Base-by-base conservation (phyloP, 2,888 invertebrate species). In the Aleiodes leptofemur region DNA sequence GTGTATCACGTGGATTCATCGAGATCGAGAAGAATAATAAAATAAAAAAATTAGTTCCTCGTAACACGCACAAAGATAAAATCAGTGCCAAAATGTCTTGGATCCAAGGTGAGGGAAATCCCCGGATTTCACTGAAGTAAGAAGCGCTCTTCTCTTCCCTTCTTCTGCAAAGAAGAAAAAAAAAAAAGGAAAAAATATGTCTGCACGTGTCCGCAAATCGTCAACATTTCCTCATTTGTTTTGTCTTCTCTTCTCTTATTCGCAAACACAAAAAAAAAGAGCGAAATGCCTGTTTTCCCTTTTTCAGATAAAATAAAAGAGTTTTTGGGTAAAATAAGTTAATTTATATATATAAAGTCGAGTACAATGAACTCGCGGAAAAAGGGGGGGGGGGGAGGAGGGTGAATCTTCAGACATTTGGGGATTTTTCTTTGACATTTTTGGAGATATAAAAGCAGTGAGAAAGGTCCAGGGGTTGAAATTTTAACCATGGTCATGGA, bases 381-480 rank as follows among this genome's bases (percentile, higher is more conserved):
- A 23, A 1, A 23, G 23, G 23, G 23, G 23, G 23, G 23, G 23
- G 23, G 23, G 23, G 23, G 23, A 2, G 23, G 23, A 23, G 4
- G 61, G 14, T 13, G 43, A 64, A 16, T 43, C 48, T 66, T 66
- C 50, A 23, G 66, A 72, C 61, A 50, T 48, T 23, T 68, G 51
- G 31, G 51, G 31, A 23, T 51, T 9, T 31, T 29, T 29, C 11
- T 31, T 51, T n/a, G 23, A 23, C 14, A 34, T 51, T 34, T 31
- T 16, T 43, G 29, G 48, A 43, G 48, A 38, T 71, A 57, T 23
- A 50, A 23, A n/a, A 34, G 23, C 51, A 72, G 61, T 72, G 72
- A 72, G 72, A 72, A 51, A 72, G 72, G 72, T 72, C 72, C 64
- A 34, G 72, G 64, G 43, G 43, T 43, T 23, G 50, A 64, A 34